Evolutionary conservation across 2,888 invertebrate genomes (phyloP), one percentile per base, ranked within the genome.

Genomic region (Gortyna flavago): DNA sequence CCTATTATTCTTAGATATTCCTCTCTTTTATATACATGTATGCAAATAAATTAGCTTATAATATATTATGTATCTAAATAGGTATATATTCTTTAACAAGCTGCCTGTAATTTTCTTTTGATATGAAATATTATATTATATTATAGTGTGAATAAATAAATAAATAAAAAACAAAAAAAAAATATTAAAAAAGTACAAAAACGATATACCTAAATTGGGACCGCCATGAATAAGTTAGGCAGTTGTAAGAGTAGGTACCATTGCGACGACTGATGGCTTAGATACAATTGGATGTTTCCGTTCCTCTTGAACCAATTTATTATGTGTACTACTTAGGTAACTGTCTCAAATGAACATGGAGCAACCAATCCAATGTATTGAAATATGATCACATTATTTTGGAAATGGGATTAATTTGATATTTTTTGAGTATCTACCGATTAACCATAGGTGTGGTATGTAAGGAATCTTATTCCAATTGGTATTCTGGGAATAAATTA

Each of bases 241-340:
- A 64, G 72, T 81, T 78, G 70, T 77, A 73, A 59, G 61, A 38
- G 78, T n/a, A n/a, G n/a, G n/a, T 84, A 85, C 79, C 78, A 83
- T 86, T 87, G 85, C 86, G 84, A 84, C 87, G 83, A 82, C 57
- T 66, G 77, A 84, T 84, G 91, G 91, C 92, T 94, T 92, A 90
- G 89, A 90, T 91, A 92, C 95, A 95, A 95, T 95, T 95, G 95
- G 94, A 88, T 90, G 91, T 92, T 94, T 95, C 95, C 95, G 95
- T 89, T 93, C 87, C 92, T 89, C 91, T 93, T 92, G 92, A 93
- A 93, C 92, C 92, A 92, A 93, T 93, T 92, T 90, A 91, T 87
- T 88, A 87, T 87, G 84, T 75, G 79, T 87, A 88, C 73, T 81
- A 84, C 87, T 83, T 86, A n/a, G n/a, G n/a, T n/a, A 85, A 81